Evolutionary conservation across 1,140 invertebrate genomes (phyloP), one percentile per base, ranked within the genome.

Genomic region (Drosophila insularis): DNA sequence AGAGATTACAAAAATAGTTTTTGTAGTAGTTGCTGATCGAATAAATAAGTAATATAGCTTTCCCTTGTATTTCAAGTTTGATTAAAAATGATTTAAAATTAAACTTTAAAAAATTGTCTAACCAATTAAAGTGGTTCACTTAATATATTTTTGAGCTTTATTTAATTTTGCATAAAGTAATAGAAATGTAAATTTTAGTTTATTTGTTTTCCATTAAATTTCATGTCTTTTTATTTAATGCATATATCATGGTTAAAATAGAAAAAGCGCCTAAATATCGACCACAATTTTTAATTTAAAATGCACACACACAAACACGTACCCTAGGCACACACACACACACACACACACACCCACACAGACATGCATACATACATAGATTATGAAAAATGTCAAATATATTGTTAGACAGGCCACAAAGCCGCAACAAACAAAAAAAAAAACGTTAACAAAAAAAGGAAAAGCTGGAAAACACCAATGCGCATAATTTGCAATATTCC

Each of bases 271-370:
- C 61, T 70, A 35, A 77, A 65, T 71, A 68, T 40, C 68, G 23
- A 71, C 74, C 62, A 77, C 74, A 66, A 65, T 66, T 77, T 77
- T 77, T 71, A 68, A 77, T 77, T 77, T 76, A 74, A 74, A 68
- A 74, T 74, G 56, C 43, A 46, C 5, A 19, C 43, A 46, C 43
- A 19, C 43, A 50, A 6, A 6, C 4, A 19, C 43, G 8, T 3
- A 74, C 14, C 43, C 14, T 19, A 74, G 21, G 32, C 8, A 14
- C 10, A 59, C n/a, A 19, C 27, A 31, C 17, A 74, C 31, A 23
- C 8, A 14, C 10, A 59, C n/a, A 19, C 27, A 31, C 17, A 6
- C 32, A 3, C 37, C 35, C 35, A 37, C 8, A 14, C 10, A 59
- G 7, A 27, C 27, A 31, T 13, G 4, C 23, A 3, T 21, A 27